Evolutionary conservation across 2,797 vertebrate genomes (phyloP).

Genomic region (Microhierax caerulescens): DNA sequence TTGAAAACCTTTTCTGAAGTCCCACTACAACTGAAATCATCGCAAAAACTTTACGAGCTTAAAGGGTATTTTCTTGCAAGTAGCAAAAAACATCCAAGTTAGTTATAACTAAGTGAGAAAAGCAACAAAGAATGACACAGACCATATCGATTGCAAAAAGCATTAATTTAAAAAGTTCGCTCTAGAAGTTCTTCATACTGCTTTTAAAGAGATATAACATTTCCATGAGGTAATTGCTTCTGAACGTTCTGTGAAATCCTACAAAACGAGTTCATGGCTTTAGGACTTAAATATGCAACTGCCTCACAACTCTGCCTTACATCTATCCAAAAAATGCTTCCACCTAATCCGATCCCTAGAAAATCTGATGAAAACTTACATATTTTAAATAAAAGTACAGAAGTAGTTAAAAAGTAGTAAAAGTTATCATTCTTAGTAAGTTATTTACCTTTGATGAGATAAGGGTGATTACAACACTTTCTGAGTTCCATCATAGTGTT

Average conservation of each 20-base stretch:
- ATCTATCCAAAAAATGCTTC: neutral
- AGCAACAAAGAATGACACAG: neutral
- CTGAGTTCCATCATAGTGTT: conserved; percentile 99
- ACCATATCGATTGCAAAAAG: neutral
- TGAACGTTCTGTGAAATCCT: neutral
- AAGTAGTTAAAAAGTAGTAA: neutral
- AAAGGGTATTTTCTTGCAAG: neutral
- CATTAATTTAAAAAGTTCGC: neutral
- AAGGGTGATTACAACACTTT: conserved; percentile 98
- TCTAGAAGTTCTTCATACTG: neutral
- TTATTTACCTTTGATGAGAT: conserved; percentile 92
- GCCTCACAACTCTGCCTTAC: neutral
- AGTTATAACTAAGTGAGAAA: neutral
- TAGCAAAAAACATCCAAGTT: neutral
- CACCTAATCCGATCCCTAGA: neutral
- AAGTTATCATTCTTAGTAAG: neutral
- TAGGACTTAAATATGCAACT: neutral
- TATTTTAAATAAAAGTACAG: neutral
- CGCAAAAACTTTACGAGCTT: neutral
- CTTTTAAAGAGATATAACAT: neutral
- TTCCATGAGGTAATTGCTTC: neutral
- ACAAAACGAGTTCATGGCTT: neutral
- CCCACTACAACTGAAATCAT: neutral
- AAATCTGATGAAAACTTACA: neutral
- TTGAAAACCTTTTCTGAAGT: neutral